phyloP scores from a whole-genome alignment of 2,888 invertebrate species.

The Epirrita christyi region DNA sequence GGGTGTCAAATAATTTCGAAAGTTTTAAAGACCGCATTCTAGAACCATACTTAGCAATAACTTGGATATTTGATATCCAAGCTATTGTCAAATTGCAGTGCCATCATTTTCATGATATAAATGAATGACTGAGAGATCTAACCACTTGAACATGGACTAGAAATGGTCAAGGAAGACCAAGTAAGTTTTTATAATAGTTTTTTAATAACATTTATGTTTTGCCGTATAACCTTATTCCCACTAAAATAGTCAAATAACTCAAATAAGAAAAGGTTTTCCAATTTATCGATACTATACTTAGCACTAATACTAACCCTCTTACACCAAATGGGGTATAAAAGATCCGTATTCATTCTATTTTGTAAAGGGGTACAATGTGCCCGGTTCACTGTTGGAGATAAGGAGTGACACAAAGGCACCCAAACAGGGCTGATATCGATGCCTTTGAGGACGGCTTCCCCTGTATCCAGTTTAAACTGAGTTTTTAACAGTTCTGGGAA shows the following conservation, averaged over 20 bases:
- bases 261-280: conserved; percentile 1
- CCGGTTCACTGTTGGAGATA: conserved; percentile 54
- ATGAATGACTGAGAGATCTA: no score
- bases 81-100: no score
- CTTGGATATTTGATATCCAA: no score
- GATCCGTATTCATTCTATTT: conserved; percentile 35
- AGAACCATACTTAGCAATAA: no score
- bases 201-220: no score
- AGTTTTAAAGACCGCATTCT: no score
- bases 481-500: not conserved
- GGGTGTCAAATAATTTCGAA: no score
- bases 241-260: not conserved
- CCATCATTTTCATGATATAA: no score
- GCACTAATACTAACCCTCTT: conserved; percentile 35
- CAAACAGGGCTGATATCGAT: conserved; percentile 37
- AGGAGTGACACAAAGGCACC: conserved; percentile 44
- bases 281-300: conserved; percentile 11
- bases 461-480: conserved; percentile 4
- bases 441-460: conserved; percentile 25
- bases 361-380: conserved; percentile 47
- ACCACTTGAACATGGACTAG: no score
- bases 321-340: conserved; percentile 38
- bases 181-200: no score
- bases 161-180: no score
- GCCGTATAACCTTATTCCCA: no score